phyloP scores from a whole-genome alignment of 2,113 vertebrate species.

The Neodontobutis hainanensis region DNA sequence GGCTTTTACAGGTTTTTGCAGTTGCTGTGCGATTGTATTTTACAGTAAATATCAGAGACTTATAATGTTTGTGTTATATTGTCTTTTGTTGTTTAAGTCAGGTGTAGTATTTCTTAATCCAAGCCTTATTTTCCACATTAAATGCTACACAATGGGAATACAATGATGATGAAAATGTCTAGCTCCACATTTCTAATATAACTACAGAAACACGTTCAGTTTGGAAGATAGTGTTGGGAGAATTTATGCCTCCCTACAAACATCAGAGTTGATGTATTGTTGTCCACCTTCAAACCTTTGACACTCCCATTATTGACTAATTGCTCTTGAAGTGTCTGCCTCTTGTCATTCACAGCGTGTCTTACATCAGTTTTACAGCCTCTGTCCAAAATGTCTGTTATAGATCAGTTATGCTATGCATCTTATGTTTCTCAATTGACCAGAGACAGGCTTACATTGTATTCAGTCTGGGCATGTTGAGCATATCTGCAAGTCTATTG shows the following conservation, averaged over 20 bases:
- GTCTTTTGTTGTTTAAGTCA: no score
- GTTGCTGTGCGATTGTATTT: no score
- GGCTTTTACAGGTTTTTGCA: no score
- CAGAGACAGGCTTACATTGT: not conserved
- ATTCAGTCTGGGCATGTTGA: conserved; percentile 7
- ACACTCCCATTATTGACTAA: conserved; percentile 34
- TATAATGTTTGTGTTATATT: no score
- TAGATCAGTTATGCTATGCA: not conserved
- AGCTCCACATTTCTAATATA: no score
- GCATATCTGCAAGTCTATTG: conserved; percentile 4
- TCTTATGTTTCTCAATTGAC: not conserved
- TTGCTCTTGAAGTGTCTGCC: conserved; percentile 18
- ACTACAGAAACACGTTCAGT: not conserved
- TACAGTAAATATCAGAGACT: no score
- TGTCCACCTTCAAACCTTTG: conserved; percentile 37
- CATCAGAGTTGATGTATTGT: conserved; percentile 1
- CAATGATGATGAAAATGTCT: no score
- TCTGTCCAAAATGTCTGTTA: conserved; percentile 15
- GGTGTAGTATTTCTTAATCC: no score
- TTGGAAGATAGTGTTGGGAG: not conserved
- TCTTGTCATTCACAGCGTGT: conserved; percentile 26
- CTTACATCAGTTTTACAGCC: conserved; percentile 32
- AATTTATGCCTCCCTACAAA: not conserved
- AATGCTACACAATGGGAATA: no score
- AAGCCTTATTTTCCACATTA: no score